A percentile compares a stretch with the other conserved stretches of the same genome.
phyloP scores from a whole-genome alignment of 2,888 invertebrate genomes.

The Eristalinus aeneus region DNA sequence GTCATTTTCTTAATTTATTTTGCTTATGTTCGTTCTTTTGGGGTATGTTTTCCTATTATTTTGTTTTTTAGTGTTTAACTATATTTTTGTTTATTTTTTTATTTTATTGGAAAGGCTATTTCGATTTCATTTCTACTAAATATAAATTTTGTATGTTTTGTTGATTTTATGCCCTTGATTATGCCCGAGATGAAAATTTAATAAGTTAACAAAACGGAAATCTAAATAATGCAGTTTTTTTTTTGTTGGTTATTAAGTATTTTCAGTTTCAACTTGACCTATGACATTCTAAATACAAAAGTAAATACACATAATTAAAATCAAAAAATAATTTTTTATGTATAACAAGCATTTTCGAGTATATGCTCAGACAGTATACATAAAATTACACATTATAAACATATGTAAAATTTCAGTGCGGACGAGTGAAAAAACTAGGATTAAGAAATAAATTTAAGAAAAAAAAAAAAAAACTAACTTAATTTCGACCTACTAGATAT shows the following conservation, averaged over 20 bases:
- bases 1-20: conserved; percentile 13
- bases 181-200: too few relatives aligned
- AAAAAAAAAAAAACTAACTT: neutral
- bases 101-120: conserved; percentile 51
- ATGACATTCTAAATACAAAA: neutral
- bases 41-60: neutral
- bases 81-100: conserved; percentile 11
- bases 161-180: conserved; percentile 26
- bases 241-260: too few relatives aligned
- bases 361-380: neutral
- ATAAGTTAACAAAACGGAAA: too few relatives aligned
- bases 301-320: neutral
- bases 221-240: too few relatives aligned
- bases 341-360: conserved; percentile 12
- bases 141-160: neutral
- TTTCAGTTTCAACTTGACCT: neutral
- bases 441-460: neutral
- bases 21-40: conserved; percentile 23
- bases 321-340: neutral
- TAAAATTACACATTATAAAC: neutral
- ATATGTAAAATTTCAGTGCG: neutral
- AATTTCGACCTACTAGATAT: neutral
- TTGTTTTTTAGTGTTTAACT: conserved; percentile 33
- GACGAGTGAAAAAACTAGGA: neutral
- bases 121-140: conserved; percentile 41